Conservation (phyloP, 1,140 invertebrate genomes). For the Lepidostoma basale region DNA sequence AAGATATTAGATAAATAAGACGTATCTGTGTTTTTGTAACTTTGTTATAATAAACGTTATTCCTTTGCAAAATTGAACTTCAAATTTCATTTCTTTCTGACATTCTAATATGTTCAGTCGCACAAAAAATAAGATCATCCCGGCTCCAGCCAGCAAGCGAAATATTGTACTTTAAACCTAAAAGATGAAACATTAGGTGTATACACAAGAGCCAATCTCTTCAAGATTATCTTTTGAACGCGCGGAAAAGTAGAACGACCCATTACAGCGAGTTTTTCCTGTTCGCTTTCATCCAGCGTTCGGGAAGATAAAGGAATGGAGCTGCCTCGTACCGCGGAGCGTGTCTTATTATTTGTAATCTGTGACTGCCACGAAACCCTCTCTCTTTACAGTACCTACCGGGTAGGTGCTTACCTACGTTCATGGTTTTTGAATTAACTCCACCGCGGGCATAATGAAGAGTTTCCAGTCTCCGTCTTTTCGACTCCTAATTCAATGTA, state of each 20-base stretch:
- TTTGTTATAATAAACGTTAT: too few species aligned
- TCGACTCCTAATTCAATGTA: too few species aligned
- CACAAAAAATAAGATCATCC: too few species aligned
- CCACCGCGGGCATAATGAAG: slow-evolving; percentile 7
- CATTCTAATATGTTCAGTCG: too few species aligned
- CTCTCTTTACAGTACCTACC: neutral
- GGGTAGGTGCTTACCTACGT: neutral
- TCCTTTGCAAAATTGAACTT: too few species aligned
- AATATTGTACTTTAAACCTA: too few species aligned
- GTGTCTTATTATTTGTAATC: slow-evolving; percentile 23
- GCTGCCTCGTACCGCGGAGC: neutral
- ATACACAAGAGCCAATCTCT: neutral
- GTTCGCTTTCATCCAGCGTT: neutral
- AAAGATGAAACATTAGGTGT: neutral
- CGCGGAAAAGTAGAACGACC: neutral
- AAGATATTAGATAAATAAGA: too few species aligned
- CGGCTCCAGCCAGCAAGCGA: too few species aligned
- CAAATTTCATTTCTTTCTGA: too few species aligned
- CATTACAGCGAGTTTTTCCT: neutral
- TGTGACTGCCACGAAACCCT: neutral
- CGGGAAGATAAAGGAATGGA: neutral
- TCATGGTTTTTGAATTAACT: slow-evolving; percentile 20
- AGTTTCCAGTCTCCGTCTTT: neutral
- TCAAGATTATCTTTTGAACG: neutral
- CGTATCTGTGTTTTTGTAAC: too few species aligned